A percentile compares a stretch with the other conserved stretches of the same genome.
phyloP scores from a whole-genome alignment of 2,797 vertebrate species.

The Mormyrus proboscirostris region DNA sequence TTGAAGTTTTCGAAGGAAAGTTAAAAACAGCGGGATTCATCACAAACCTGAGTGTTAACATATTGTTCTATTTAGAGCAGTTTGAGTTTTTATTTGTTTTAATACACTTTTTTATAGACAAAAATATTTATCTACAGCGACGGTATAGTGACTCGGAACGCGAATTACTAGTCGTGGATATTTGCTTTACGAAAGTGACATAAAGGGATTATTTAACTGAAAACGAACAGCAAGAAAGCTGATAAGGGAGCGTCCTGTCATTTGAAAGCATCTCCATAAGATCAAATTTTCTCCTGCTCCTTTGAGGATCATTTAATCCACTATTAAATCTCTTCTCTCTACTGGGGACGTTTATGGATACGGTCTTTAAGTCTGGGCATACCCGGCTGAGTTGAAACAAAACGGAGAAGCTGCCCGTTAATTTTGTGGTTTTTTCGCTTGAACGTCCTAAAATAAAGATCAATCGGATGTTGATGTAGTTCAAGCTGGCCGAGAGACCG shows the following conservation, averaged over 20 bases:
- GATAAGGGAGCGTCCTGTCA: background rate
- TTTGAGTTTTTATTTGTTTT: background rate
- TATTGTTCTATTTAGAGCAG: background rate
- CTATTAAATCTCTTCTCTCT: background rate
- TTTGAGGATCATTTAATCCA: background rate
- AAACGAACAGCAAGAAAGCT: background rate
- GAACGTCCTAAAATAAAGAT: background rate
- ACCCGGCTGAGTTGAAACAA: background rate
- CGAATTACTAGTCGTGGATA: background rate
- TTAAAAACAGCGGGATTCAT: background rate
- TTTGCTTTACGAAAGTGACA: background rate
- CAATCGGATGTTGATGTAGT: background rate
- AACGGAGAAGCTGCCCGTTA: background rate
- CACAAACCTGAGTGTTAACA: background rate
- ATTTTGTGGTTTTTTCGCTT: background rate
- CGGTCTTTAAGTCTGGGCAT: background rate
- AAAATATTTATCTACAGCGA: background rate
- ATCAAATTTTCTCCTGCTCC: background rate
- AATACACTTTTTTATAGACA: background rate
- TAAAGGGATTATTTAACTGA: background rate
- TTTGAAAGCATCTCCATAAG: background rate
- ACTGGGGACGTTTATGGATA: background rate
- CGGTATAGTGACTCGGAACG: background rate
- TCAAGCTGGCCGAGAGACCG: background rate
- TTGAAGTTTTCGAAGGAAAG: background rate